Base-by-base conservation (phyloP, 2,113 vertebrate species). In the Scatophagus argus region DNA sequence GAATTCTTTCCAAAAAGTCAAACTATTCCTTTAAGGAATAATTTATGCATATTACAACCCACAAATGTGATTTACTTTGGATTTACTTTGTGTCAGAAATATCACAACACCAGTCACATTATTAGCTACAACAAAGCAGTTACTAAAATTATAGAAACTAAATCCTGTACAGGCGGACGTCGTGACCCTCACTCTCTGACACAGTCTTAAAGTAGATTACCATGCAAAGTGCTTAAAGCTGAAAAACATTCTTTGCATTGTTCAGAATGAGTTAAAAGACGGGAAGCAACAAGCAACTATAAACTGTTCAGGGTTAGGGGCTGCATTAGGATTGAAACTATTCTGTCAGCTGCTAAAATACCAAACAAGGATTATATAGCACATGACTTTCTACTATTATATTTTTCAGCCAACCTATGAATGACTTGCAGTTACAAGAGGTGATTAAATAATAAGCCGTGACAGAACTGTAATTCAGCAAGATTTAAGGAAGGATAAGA, bases 401-500 rank as follows among this genome's bases (percentile, higher is more conserved):
- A 11, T 38, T 34, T 36, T 27, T 43, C 39, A n/a, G 44, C 13
- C n/a, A 29, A 21, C 27, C 11, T 31, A 51, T 23, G 47, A 73
- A 51, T 44, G 10, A 10, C 36, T 64, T 16, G 59, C 78, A 46
- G n/a, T 65, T n/a, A 36, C 55, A 63, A 46, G 64, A 41, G 1
- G n/a, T 9, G 49, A 66, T 83, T 47, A 52, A 72, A 70, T 43
- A 67, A 61, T 60, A 54, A 67, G 17, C 21, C 46, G 4, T 29
- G 68, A 41, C 36, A 44, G 0, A 0, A 51, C 19, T 39, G 62
- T 66, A 63, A 66, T 49, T 72, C 32, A 12, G 21, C n/a, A 12
- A 67, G 58, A 77, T 64, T 67, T 69, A 80, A 62, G 19, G 31
- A 55, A 34, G 47, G 38, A 61, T 67, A 43, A 62, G 73, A 73